Conservation (phyloP, 2,113 vertebrate genomes). For the Danionella cerebrum region DNA sequence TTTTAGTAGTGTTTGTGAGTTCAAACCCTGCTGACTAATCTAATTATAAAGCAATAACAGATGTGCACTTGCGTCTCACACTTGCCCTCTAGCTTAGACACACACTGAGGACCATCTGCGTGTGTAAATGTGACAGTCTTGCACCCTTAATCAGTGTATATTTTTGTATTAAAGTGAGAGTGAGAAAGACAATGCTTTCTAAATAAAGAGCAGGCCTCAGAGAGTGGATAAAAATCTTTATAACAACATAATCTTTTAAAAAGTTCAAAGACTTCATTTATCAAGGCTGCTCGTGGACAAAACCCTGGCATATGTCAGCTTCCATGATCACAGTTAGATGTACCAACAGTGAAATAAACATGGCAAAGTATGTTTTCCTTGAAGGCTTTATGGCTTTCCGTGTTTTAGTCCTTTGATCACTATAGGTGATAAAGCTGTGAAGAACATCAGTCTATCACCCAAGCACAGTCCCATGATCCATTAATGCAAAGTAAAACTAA, state of each 20-base stretch:
- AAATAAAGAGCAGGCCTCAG: background rate
- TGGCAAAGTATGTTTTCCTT: too few relatives aligned
- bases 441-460: too few relatives aligned
- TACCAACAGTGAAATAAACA: too few relatives aligned
- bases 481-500: too few relatives aligned
- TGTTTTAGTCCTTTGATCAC: too few relatives aligned
- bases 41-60: conserved; percentile 39
- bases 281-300: too few relatives aligned
- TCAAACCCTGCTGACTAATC: conserved; percentile 9
- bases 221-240: background rate
- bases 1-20: background rate
- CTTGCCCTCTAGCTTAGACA: background rate
- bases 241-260: background rate
- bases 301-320: too few relatives aligned
- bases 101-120: conserved; percentile 40
- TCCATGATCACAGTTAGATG: too few relatives aligned
- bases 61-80: conserved; percentile 26
- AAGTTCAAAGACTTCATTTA: too few relatives aligned
- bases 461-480: too few relatives aligned
- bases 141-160: background rate
- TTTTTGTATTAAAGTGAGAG: background rate
- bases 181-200: background rate
- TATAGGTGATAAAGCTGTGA: too few relatives aligned
- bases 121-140: conserved; percentile 4
- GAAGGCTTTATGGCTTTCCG: too few relatives aligned